phyloP scores from a whole-genome alignment of 2,797 vertebrate genomes.

The Zalophus californianus region DNA sequence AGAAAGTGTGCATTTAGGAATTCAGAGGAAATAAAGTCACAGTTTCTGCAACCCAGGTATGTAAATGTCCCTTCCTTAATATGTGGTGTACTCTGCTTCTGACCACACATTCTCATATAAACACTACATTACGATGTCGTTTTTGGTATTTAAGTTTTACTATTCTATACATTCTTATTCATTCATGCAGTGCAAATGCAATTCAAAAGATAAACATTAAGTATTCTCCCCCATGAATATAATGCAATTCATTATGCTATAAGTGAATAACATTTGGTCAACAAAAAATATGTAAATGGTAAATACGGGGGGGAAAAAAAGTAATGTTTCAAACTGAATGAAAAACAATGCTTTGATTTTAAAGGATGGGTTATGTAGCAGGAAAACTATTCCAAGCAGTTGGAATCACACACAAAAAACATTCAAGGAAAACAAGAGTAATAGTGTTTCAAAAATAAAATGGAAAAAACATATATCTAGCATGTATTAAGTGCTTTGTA shows the following conservation, averaged over 20 bases:
- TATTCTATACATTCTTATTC: neutral
- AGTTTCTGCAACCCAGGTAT: neutral
- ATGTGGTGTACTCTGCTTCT: neutral
- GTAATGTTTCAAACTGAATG: neutral
- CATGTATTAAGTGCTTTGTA: neutral
- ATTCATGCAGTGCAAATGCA: neutral
- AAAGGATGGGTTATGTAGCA: neutral
- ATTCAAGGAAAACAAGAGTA: neutral
- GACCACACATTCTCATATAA: neutral
- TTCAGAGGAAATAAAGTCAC: neutral
- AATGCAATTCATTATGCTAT: neutral
- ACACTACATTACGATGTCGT: neutral
- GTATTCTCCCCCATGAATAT: neutral
- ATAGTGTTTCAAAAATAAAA: neutral
- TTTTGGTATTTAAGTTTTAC: neutral
- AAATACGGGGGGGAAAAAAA: neutral
- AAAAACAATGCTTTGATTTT: neutral
- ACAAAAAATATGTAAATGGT: neutral
- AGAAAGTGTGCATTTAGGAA: neutral
- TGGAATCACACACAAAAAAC: neutral
- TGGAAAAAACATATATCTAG: neutral
- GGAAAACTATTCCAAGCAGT: neutral
- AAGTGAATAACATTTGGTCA: neutral
- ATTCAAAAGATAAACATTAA: neutral
- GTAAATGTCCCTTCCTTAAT: neutral